Evolutionary conservation across 1,140 invertebrate genomes (phyloP).

Genomic region (Heliconius himera): DNA sequence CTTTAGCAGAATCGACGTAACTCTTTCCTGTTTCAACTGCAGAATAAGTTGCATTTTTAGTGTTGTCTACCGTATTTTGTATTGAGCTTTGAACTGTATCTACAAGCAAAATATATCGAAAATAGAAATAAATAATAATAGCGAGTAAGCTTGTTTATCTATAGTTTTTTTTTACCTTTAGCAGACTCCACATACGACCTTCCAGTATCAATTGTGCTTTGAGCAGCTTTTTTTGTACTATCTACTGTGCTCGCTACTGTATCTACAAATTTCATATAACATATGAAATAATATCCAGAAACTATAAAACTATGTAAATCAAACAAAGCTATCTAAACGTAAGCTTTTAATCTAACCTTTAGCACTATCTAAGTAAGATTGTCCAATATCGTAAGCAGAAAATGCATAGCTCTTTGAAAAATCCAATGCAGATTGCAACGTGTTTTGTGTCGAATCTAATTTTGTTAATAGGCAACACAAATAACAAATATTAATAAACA

Average conservation of each 20-base stretch:
- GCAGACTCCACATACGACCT: conserved; percentile 54
- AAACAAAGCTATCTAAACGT: conserved; percentile 22
- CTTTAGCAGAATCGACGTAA: conserved; percentile 44
- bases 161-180: neutral
- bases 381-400: conserved; percentile 63
- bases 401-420: conserved; percentile 55
- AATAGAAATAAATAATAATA: conserved; percentile 13
- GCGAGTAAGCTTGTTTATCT: neutral
- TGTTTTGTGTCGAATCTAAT: conserved; percentile 66
- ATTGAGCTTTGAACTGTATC: conserved; percentile 36
- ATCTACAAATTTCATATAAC: conserved; percentile 53
- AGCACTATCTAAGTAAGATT: conserved; percentile 64
- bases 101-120: conserved; percentile 39
- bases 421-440: conserved; percentile 59
- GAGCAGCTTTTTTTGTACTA: conserved; percentile 66
- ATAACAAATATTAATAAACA: conserved; percentile 21
- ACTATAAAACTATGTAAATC: conserved; percentile 32
- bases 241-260: conserved; percentile 68
- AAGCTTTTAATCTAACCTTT: conserved; percentile 52
- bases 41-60: conserved; percentile 62
- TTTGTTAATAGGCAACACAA: conserved; percentile 41
- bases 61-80: conserved; percentile 67
- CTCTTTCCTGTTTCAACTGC: conserved; percentile 63
- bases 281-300: conserved; percentile 30
- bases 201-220: conserved; percentile 62